Conservation (phyloP, 2,113 vertebrate species). For the Phylloscopus trochilus region DNA sequence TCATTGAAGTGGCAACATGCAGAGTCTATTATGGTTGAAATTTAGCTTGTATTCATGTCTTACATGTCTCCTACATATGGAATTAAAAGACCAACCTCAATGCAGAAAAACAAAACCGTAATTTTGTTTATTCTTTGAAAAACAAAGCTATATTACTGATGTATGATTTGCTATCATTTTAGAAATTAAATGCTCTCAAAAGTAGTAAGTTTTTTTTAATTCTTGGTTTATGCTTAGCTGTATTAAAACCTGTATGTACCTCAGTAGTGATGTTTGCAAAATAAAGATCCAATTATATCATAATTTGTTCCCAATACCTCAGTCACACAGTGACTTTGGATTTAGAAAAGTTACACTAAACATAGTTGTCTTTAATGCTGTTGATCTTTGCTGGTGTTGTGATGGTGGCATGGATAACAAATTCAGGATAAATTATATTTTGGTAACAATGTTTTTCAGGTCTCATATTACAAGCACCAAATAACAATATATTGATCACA, state of each 20-base stretch:
- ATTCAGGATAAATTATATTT: neutral
- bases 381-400: neutral
- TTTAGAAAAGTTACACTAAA: neutral
- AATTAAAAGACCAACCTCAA: neutral
- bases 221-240: neutral
- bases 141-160: neutral
- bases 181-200: neutral
- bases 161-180: neutral
- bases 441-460: neutral
- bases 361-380: neutral
- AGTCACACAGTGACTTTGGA: neutral
- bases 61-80: neutral
- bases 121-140: constrained; percentile 10
- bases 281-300: neutral
- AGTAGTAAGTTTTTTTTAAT: neutral
- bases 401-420: neutral
- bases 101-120: neutral
- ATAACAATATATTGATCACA: neutral
- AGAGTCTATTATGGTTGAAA: constrained; percentile 54
- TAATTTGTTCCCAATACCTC: neutral
- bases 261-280: neutral
- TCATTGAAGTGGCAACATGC: constrained; percentile 69
- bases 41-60: constrained; percentile 18
- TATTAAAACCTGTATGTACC: neutral
- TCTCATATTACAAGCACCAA: neutral